phyloP scores from a whole-genome alignment of 92 coral and sea anemone species.

The Blastomussa wellsi region DNA sequence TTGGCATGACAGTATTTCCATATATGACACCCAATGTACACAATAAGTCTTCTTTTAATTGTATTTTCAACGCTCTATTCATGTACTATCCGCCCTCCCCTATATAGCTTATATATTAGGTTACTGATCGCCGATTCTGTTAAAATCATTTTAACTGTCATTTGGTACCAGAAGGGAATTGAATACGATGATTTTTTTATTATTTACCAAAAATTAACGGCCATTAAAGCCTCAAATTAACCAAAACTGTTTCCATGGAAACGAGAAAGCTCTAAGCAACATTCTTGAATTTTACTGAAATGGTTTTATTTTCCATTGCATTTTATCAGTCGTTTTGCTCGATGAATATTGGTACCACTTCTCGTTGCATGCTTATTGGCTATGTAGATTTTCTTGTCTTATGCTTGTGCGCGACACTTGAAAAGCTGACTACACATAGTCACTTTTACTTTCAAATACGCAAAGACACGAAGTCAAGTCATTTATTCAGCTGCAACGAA shows the following conservation, averaged over 20 bases:
- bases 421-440: slow-evolving; percentile 28
- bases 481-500: slow-evolving; percentile 29
- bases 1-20: background rate
- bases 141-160: slow-evolving; percentile 5
- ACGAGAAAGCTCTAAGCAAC: background rate
- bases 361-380: background rate
- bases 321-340: background rate
- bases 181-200: background rate
- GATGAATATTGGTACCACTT: background rate
- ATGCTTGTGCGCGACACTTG: background rate
- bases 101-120: background rate
- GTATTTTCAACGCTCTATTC: background rate
- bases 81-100: background rate
- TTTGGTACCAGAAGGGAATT: background rate
- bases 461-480: background rate
- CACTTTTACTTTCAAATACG: background rate
- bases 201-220: background rate
- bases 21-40: background rate
- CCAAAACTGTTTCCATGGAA: background rate
- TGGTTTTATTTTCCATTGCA: background rate
- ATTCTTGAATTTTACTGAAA: background rate
- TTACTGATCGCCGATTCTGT: background rate
- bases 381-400: slow-evolving; percentile 10
- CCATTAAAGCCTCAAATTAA: background rate
- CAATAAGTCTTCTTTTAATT: background rate